Evolutionary conservation across 1,140 invertebrate species (phyloP), one percentile per base, ranked within the genome.

Genomic region (Hylaeus anthracinus): DNA sequence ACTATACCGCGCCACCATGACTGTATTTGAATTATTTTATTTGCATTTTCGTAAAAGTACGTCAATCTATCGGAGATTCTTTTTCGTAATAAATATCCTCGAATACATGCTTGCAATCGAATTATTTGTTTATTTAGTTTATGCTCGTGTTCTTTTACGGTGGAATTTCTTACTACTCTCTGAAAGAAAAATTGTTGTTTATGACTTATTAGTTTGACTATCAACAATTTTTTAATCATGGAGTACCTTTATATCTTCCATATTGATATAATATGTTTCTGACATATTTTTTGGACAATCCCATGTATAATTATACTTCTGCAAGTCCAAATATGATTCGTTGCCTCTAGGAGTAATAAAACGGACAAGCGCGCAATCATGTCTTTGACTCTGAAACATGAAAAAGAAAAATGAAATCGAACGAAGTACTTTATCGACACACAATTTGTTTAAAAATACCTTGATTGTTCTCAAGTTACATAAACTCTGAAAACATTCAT

Each of bases 61-160:
- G 92, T 84, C 39, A 93, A 88, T 86, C 94, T 93, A 2, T 94
- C 89, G 5, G 89, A 91, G 66, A 95, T 90, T 58, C 86, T 90
- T 90, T 95, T 94, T 61, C 96, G 94, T 0, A 94, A 85, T 43
- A 97, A 88, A 91, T 94, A 96, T 60, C 96, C 96, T 84, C 95
- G 93, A 77, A 94, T 93, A 48, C 92, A 88, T 26, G 96, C 95
- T 93, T 97, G 96, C 39, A 96, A 91, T 88, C 86, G 94, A 41
- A 92, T 90, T 26, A 96, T 88, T 3, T 88, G 77, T 61, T 91
- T 89, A 56, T 56, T 82, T 73, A 72, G 77, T 70, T 45, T 78
- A 91, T 79, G 53, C 90, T 93, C 63, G 90, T 88, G 84, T 92
- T 93, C 70, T 90, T 90, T 81, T 89, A 87, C 79, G 90, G 92